Evolutionary conservation across 2,888 invertebrate genomes (phyloP).

Genomic region (Lobophora halterata): DNA sequence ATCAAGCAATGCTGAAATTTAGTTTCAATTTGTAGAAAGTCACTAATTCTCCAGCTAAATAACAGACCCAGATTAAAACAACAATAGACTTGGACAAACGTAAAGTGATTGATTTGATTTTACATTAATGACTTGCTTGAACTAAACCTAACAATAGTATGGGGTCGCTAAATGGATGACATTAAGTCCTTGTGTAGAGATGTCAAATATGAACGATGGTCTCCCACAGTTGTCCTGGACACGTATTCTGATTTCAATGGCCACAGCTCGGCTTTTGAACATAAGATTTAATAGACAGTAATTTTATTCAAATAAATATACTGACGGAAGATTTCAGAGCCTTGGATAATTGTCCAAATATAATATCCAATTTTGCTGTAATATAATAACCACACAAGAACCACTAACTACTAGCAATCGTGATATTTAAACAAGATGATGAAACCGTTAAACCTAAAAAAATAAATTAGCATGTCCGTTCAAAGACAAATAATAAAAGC

Average conservation of each 20-base stretch:
- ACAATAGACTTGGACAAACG: slow-evolving; percentile 39
- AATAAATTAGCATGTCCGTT: slow-evolving; percentile 66
- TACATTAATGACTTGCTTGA: slow-evolving; percentile 59
- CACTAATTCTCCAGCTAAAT: slow-evolving; percentile 52
- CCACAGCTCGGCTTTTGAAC: slow-evolving; percentile 41
- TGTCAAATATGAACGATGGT: slow-evolving; percentile 71
- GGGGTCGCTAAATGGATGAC: slow-evolving; percentile 66
- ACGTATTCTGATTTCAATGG: slow-evolving; percentile 55
- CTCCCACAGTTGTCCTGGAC: slow-evolving; percentile 54
- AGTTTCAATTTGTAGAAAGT: slow-evolving; percentile 66
- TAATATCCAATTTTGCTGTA: slow-evolving; percentile 39
- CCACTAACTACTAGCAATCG: slow-evolving; percentile 47
- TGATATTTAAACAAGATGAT: slow-evolving; percentile 70
- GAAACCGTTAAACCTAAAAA: slow-evolving; percentile 75
- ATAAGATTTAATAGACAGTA: slow-evolving; percentile 42
- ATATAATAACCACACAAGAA: slow-evolving; percentile 42
- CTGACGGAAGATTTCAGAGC: slow-evolving; percentile 31
- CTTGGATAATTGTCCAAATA: slow-evolving; percentile 39
- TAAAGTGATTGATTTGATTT: slow-evolving; percentile 61
- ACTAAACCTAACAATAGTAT: slow-evolving; percentile 56
- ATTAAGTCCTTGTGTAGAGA: slow-evolving; percentile 57
- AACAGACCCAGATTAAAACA: slow-evolving; percentile 42
- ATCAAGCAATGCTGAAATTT: slow-evolving; percentile 34
- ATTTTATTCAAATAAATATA: slow-evolving; percentile 33
- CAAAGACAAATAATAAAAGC: slow-evolving; percentile 73